These are phyloP conservation scores for Drosophila orosa DNA, from an alignment of 1,140 invertebrate genomes.

Conservation along the genomic window DNA sequence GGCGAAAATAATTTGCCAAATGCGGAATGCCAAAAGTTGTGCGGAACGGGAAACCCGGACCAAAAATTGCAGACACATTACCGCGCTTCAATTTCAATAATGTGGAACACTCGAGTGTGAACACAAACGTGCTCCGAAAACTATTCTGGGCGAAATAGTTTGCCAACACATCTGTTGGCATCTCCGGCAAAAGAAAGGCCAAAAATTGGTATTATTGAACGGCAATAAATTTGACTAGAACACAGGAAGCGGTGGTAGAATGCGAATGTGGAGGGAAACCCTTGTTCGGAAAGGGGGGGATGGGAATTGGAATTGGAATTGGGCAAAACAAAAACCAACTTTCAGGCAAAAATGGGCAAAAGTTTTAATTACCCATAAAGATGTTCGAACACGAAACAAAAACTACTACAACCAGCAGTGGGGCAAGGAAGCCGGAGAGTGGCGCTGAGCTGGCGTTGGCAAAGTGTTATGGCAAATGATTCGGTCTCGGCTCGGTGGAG, in stretches of 20 bases:
- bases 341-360: constrained; percentile 75
- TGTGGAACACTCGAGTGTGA: constrained; percentile 70
- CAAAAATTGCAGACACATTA: constrained; percentile 53
- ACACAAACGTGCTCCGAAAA: constrained; percentile 63
- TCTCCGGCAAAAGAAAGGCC: constrained; percentile 49
- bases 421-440: constrained; percentile 1
- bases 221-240: constrained; percentile 73
- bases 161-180: constrained; percentile 56
- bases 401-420: constrained; percentile 26
- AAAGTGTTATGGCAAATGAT: constrained; percentile 59
- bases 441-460: constrained; percentile 33
- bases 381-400: constrained; percentile 69
- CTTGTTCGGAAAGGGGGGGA: neutral
- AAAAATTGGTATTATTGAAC: constrained; percentile 74
- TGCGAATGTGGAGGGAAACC: constrained; percentile 21
- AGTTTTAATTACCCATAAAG: constrained; percentile 84
- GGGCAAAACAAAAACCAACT: constrained; percentile 64
- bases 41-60: constrained; percentile 28
- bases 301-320: constrained; percentile 12
- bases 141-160: constrained; percentile 68
- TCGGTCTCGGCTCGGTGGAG: constrained; percentile 39
- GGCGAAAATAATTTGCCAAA: constrained; percentile 71
- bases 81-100: constrained; percentile 71
- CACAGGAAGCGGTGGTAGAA: constrained; percentile 13
- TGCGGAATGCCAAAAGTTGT: constrained; percentile 61